phyloP scores from a whole-genome alignment of 2,113 vertebrate genomes.

The Caracal caracal region DNA sequence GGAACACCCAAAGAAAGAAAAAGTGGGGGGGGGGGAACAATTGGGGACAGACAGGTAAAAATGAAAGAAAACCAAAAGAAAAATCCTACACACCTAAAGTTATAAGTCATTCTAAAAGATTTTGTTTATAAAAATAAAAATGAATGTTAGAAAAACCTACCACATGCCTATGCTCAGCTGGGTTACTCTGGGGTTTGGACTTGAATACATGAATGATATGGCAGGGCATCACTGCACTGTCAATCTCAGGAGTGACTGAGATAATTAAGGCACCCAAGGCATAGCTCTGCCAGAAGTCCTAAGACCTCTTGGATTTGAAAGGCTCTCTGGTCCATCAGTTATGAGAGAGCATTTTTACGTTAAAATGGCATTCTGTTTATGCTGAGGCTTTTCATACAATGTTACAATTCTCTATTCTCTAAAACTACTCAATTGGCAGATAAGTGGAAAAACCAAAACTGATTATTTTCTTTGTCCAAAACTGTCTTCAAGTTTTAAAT shows the following conservation, averaged over 20 bases:
- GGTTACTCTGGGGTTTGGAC: background rate
- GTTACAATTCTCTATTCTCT: background rate
- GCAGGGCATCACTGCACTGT: background rate
- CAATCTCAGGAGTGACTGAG: background rate
- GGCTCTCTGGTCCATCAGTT: background rate
- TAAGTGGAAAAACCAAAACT: background rate
- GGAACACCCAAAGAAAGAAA: background rate
- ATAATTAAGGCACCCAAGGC: background rate
- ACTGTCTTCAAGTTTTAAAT: background rate
- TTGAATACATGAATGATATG: background rate
- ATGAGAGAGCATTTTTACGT: background rate
- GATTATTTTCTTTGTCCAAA: background rate
- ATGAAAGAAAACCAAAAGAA: background rate
- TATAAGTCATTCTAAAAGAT: background rate
- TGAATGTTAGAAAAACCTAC: background rate
- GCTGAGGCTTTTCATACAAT: background rate
- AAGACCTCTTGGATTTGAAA: background rate
- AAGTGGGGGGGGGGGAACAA: background rate
- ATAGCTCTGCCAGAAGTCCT: background rate
- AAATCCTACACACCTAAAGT: background rate
- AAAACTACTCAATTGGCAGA: background rate
- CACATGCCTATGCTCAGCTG: background rate
- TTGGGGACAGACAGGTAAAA: background rate
- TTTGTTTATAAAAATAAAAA: background rate
- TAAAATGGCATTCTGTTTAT: background rate